phyloP scores from a whole-genome alignment of 37 sponge, comb jelly and placozoan genomes.

The Theonella swinhoei region DNA sequence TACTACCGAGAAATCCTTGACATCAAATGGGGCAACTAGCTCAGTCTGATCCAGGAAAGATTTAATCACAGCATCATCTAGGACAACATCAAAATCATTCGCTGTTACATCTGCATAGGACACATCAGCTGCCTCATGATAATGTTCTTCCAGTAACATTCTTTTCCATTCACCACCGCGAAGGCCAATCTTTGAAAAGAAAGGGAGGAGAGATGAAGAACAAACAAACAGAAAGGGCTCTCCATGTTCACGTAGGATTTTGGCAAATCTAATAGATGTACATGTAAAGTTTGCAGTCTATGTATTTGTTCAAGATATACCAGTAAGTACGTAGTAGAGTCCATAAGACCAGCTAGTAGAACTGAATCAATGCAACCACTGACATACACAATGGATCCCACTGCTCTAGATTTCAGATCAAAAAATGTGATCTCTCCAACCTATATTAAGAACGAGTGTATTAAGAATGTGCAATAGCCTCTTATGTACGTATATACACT shows the following conservation, averaged over 20 bases:
- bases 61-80: constrained; percentile 61
- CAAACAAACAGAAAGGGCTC: neutral
- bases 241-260: neutral
- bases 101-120: constrained; percentile 56
- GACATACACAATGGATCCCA: constrained; percentile 15
- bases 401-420: constrained; percentile 29
- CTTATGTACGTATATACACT: neutral
- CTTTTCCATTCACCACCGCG: constrained; percentile 63
- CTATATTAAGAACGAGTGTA: constrained; percentile 9
- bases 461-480: neutral
- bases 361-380: constrained; percentile 41
- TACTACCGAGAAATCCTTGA: constrained; percentile 18
- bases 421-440: constrained; percentile 73
- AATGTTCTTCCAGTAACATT: constrained; percentile 53
- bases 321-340: constrained; percentile 52
- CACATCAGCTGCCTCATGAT: constrained; percentile 47
- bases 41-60: constrained; percentile 8
- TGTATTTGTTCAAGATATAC: no score
- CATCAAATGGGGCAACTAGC: constrained; percentile 7
- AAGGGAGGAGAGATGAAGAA: neutral
- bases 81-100: constrained; percentile 64
- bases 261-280: no score
- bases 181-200: constrained; percentile 59
- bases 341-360: constrained; percentile 28
- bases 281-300: neutral